phyloP scores from a whole-genome alignment of 2,888 invertebrate species.

The Thereva unica region DNA sequence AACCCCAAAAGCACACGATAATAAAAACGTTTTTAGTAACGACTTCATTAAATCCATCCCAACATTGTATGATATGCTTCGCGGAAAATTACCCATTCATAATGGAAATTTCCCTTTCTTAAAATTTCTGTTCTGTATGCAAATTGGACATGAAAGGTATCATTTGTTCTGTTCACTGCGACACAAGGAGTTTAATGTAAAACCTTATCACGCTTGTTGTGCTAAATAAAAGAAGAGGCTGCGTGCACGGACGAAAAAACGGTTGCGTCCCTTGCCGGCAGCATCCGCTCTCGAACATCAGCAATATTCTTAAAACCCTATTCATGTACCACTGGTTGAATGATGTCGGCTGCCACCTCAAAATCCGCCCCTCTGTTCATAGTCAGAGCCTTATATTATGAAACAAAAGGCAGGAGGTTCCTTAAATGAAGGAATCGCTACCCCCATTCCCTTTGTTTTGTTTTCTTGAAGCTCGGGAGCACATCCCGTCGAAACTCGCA shows the following conservation, averaged over 20 bases:
- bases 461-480: background rate
- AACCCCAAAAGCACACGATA: too few relatives aligned
- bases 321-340: constrained; percentile 34
- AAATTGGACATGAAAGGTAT: constrained; percentile 27
- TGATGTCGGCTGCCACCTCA: constrained; percentile 15
- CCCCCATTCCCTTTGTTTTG: constrained; percentile 8
- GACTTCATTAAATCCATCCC: too few relatives aligned
- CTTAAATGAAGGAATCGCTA: constrained; percentile 27
- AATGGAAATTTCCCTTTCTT: constrained; percentile 5
- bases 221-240: constrained; percentile 21
- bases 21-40: too few relatives aligned
- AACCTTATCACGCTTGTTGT: constrained; percentile 26
- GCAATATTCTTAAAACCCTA: constrained; percentile 35
- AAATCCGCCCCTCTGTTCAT: background rate
- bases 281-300: constrained; percentile 4
- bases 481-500: constrained; percentile 23
- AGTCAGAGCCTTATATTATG: constrained; percentile 8
- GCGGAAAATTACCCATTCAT: constrained; percentile 20
- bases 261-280: constrained; percentile 4
- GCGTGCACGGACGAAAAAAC: background rate
- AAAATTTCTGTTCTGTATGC: constrained; percentile 20
- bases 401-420: constrained; percentile 28
- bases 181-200: constrained; percentile 30
- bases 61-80: background rate
- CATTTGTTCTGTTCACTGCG: constrained; percentile 25